Percentiles rank a stretch among this genome's conserved stretches.
These are phyloP conservation scores for Zonitis immaculata DNA, from an alignment of 2,888 invertebrate species.

Conservation along the genomic window DNA sequence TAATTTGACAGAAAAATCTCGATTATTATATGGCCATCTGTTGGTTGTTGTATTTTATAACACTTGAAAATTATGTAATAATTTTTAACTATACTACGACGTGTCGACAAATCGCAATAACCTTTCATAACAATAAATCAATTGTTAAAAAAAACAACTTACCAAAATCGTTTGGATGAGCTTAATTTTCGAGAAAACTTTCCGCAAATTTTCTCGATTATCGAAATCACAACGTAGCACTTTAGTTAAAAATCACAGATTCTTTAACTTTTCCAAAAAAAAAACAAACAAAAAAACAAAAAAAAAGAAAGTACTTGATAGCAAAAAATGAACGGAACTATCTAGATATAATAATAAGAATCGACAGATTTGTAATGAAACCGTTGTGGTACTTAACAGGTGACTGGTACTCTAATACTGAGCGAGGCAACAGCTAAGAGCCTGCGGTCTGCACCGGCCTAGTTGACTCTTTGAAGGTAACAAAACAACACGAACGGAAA, in stretches of 20 bases:
- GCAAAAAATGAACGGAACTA: background rate
- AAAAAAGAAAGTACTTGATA: no score
- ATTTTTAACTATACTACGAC: conserved; percentile 1
- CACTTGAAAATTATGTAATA: conserved; percentile 1
- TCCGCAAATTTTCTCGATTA: no score
- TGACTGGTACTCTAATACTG: conserved; percentile 7
- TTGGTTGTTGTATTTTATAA: conserved; percentile 5
- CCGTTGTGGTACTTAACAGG: conserved; percentile 4
- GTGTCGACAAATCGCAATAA: conserved; percentile 6
- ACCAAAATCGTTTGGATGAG: background rate
- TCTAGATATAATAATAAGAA: no score
- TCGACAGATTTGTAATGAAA: background rate
- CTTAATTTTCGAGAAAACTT: no score
- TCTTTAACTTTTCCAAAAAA: no score
- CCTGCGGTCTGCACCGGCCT: conserved; percentile 37
- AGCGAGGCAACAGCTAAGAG: conserved; percentile 31
- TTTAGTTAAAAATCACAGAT: no score
- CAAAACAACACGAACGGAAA: conserved; percentile 23
- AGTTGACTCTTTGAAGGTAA: conserved; percentile 37
- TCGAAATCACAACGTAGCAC: background rate
- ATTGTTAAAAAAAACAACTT: background rate
- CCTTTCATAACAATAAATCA: background rate
- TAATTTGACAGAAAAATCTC: background rate
- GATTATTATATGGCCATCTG: background rate
- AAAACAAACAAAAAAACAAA: no score